phyloP scores from a whole-genome alignment of 1,140 invertebrate species.

The Neotoxoptera formosana region DNA sequence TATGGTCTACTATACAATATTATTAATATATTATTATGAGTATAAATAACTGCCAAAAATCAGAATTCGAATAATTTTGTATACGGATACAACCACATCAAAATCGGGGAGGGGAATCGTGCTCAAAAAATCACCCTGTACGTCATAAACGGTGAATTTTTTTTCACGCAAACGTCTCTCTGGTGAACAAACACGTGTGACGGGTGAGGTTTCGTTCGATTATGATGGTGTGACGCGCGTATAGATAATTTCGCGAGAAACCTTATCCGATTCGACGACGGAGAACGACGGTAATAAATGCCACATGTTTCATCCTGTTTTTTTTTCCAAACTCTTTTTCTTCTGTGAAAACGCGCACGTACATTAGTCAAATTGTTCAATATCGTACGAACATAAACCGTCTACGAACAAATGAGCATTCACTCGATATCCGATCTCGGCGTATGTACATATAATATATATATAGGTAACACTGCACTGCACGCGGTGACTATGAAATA shows the following conservation, averaged over 20 bases:
- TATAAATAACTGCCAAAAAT: neutral
- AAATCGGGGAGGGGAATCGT: neutral
- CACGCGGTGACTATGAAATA: neutral
- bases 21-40: neutral
- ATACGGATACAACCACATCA: neutral
- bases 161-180: neutral
- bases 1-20: neutral
- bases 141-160: neutral
- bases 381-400: neutral
- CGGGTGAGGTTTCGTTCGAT: neutral
- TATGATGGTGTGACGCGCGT: neutral
- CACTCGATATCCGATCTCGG: neutral
- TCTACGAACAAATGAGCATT: neutral
- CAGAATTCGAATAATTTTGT: neutral
- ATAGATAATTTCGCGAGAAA: neutral
- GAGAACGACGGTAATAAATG: neutral
- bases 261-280: neutral
- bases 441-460: neutral
- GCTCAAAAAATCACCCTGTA: neutral
- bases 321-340: neutral
- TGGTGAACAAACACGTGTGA: neutral
- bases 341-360: neutral
- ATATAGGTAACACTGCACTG: neutral
- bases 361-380: conserved; percentile 6
- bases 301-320: neutral